Conservation (phyloP, 2,113 vertebrate species). For the Dendropsophus ebraccatus region DNA sequence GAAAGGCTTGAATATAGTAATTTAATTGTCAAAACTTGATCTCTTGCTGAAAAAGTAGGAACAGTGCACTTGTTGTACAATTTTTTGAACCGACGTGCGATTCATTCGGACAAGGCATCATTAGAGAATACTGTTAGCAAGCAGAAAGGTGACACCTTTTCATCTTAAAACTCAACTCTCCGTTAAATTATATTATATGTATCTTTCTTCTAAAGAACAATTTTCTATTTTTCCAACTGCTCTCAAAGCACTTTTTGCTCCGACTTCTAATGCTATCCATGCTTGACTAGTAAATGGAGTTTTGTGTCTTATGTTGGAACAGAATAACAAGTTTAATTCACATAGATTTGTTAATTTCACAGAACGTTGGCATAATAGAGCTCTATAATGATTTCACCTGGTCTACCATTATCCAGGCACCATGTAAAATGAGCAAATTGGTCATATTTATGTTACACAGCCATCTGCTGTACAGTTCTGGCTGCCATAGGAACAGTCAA, state of each 20-base stretch:
- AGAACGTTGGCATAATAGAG: constrained; percentile 12
- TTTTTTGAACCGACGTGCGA: constrained; percentile 59
- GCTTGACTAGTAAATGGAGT: constrained; percentile 43
- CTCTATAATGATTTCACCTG: neutral
- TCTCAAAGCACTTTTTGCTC: constrained; percentile 29
- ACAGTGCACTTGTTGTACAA: constrained; percentile 39
- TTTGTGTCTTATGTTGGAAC: constrained; percentile 25
- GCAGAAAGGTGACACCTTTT: constrained; percentile 62
- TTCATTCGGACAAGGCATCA: constrained; percentile 64
- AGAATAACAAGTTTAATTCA: constrained; percentile 40
- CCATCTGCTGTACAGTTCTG: neutral
- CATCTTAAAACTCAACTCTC: constrained; percentile 49
- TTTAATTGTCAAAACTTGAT: constrained; percentile 67
- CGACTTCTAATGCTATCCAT: constrained; percentile 19
- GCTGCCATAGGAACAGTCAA: neutral
- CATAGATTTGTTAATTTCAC: constrained; percentile 43
- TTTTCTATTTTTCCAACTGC: constrained; percentile 39
- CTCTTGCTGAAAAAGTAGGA: constrained; percentile 65
- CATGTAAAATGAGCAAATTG: neutral
- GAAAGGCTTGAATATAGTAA: constrained; percentile 67
- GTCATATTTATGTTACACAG: neutral
- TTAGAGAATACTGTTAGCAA: constrained; percentile 56
- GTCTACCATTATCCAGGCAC: neutral
- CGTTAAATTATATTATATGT: constrained; percentile 58
- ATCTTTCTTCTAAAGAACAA: constrained; percentile 43